A percentile compares a stretch with the other conserved stretches of the same genome.
phyloP scores from a whole-genome alignment of 2,113 vertebrate species.

The Gavialis gangeticus region DNA sequence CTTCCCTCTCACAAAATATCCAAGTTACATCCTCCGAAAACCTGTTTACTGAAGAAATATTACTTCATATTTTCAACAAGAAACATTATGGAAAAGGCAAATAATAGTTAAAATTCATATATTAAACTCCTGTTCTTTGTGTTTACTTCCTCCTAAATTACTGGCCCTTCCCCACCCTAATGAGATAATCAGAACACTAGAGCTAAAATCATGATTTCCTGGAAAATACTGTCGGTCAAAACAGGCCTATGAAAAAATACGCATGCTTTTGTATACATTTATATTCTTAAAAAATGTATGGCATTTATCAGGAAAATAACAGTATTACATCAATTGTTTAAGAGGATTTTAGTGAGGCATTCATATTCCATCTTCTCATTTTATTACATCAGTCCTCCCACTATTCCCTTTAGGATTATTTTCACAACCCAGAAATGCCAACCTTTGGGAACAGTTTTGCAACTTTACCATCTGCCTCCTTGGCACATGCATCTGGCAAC shows the following conservation, averaged over 20 bases:
- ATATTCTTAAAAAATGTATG: not conserved
- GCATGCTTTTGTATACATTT: not conserved
- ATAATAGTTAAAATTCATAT: not conserved
- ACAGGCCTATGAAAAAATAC: not conserved
- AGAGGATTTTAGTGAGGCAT: not conserved
- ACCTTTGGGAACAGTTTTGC: constrained; percentile 16
- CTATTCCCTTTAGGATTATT: not conserved
- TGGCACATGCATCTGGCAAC: not conserved
- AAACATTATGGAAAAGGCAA: not conserved
- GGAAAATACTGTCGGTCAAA: not conserved
- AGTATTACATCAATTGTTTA: not conserved
- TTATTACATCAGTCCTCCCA: not conserved
- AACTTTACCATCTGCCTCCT: constrained; percentile 41
- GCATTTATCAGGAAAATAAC: not conserved
- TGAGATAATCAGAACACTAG: not conserved
- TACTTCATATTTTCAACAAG: not conserved
- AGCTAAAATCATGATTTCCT: not conserved
- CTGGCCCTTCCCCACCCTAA: not conserved
- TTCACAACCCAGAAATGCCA: not conserved
- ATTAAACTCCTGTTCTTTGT: not conserved
- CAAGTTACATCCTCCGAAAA: not conserved
- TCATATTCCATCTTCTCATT: not conserved
- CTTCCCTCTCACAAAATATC: too few relatives aligned
- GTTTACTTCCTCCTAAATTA: not conserved
- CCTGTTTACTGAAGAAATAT: not conserved